Conservation (phyloP, 2,888 invertebrate species). For the Epistrophella euchroma region DNA sequence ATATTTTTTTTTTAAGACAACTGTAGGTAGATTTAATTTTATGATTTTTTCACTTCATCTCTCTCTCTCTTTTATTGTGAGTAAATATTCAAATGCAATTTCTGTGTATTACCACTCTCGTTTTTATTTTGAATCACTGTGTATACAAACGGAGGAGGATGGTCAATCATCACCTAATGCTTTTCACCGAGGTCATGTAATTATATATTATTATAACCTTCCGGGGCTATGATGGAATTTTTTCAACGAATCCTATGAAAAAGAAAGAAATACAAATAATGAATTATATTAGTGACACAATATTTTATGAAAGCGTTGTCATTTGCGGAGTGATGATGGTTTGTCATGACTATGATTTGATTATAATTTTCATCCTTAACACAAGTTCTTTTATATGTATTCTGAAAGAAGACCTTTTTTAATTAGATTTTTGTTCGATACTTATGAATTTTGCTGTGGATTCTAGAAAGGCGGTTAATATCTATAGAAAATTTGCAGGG, state of each 20-base stretch:
- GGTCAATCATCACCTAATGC: constrained; percentile 37
- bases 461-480: too few relatives aligned
- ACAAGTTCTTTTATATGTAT: too few relatives aligned
- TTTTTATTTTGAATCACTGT: constrained; percentile 15
- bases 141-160: constrained; percentile 38
- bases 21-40: not conserved
- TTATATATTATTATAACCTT: constrained; percentile 30
- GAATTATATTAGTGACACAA: not conserved
- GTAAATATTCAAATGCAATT: not conserved
- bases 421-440: too few relatives aligned
- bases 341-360: not conserved
- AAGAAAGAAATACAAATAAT: constrained; percentile 10
- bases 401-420: too few relatives aligned
- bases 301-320: not conserved
- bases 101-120: not conserved
- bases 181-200: constrained; percentile 50
- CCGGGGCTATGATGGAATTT: constrained; percentile 3
- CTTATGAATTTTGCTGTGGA: too few relatives aligned
- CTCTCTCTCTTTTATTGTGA: not conserved
- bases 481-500: too few relatives aligned
- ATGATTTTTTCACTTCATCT: not conserved
- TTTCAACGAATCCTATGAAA: constrained; percentile 1
- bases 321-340: not conserved
- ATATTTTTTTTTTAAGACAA: constrained; percentile 26
- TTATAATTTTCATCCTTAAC: not conserved